Base-by-base conservation (phyloP, 2,797 vertebrate genomes). In the Tapirus indicus region DNA sequence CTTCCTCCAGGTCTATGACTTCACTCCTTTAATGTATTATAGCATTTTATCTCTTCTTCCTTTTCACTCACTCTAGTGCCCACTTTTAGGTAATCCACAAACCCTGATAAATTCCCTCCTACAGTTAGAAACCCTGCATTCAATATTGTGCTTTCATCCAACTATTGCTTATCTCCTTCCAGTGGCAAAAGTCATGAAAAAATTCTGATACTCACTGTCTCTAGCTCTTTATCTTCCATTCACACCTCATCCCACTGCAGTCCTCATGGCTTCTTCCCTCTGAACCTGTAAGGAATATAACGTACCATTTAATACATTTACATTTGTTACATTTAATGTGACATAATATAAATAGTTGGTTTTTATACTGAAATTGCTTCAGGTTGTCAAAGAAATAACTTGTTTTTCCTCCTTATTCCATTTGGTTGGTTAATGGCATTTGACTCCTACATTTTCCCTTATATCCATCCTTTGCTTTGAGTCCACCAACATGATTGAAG, bases 191-290 rank as follows among this genome's bases (percentile, higher is more conserved):
- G 23, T n/a, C 7, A 1, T 62, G 58, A 68, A 49, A 72, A 12
- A 60, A 13, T 71, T 58, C 27, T 82, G 68, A 4, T 41, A 79
- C 27, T 16, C 13, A 58, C 27, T 29, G 44, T 27, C 35, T 72
- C 72, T 72, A 68, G 14, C 16, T 69, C 17, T 14, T 75, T 54
- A 38, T 18, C 47, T 82, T 82, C 54, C 58, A 68, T 49, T 78
- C 47, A 86, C 11, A 74, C 7, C 27, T 87, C 27, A 92, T 5
- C 38, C 35, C 21, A 38, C 6, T 52, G 23, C 17, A 49, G 12
- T 47, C 14, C 47, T 88, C 69, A 13, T 90, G 58, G 64, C 38
- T 84, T 93, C 29, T 87, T 97, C 52, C 71, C 68, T 82, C 38
- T 71, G n/a, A 86, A 56, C 23, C 93, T 94, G 74, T 47, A 86